A percentile compares a stretch with the other conserved stretches of the same genome.
These are phyloP conservation scores for Diplogasteroides magnus DNA, from an alignment of 1,140 invertebrate species.

Conservation along the genomic window DNA sequence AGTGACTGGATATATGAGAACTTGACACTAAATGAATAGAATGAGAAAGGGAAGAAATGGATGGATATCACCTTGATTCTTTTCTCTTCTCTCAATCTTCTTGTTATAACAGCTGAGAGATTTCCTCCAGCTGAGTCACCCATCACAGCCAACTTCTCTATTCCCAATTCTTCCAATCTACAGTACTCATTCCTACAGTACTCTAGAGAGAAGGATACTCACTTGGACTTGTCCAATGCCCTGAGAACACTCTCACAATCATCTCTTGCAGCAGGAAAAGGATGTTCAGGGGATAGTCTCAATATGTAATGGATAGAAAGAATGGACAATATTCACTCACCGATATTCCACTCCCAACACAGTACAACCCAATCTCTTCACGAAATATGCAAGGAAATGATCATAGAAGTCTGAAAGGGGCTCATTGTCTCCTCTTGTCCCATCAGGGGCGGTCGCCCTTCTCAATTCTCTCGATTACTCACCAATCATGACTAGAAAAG, in stretches of 20 bases:
- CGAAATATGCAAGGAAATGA: neutral
- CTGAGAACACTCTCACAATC: constrained; percentile 45
- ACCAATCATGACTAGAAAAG: neutral
- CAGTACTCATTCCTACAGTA: too few species aligned
- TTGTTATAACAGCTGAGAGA: constrained; percentile 29
- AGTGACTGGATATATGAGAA: constrained; percentile 32
- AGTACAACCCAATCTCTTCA: neutral
- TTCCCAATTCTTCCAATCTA: too few species aligned
- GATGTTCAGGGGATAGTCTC: constrained; percentile 45
- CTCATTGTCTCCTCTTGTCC: too few species aligned
- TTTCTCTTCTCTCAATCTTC: constrained; percentile 18
- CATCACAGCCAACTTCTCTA: constrained; percentile 17
- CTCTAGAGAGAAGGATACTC: too few species aligned
- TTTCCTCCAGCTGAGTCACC: constrained; percentile 35
- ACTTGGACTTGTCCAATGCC: neutral
- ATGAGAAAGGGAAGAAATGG: constrained; percentile 2
- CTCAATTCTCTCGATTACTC: too few species aligned
- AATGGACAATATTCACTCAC: neutral
- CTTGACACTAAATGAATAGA: constrained; percentile 15
- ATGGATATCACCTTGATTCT: neutral
- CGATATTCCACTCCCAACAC: neutral
- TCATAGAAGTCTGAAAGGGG: neutral
- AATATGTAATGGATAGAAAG: neutral
- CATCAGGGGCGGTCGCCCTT: too few species aligned
- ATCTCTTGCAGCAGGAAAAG: constrained; percentile 45